Evolutionary conservation across 2,113 vertebrate genomes (phyloP), one percentile per base, ranked within the genome.

Genomic region (Zeus faber): DNA sequence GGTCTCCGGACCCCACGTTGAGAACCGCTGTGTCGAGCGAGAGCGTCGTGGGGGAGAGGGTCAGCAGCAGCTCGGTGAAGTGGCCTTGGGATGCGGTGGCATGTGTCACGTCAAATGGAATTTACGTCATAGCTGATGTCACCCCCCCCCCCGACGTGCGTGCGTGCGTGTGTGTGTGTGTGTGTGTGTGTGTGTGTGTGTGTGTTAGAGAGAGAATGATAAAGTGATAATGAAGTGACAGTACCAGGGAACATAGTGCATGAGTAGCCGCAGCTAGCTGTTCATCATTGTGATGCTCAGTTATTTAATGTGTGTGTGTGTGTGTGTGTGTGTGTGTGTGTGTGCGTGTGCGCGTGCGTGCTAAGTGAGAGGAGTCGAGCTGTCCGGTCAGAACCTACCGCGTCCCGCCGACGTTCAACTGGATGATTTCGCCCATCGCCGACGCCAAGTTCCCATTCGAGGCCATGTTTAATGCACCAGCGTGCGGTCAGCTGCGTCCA

Each of bases 341-440:
- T n/a, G n/a, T n/a, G 31, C 31, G 8, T 33, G 27, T 5, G 4
- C 4, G 27, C 27, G 13, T 37, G 33, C 5, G 13, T n/a, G n/a
- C 60, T 46, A 25, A 48, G 35, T 16, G 20, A 41, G 14, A 49
- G 23, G 8, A 27, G 24, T 49, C 43, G 44, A 21, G 27, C 4
- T 9, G 27, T 5, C 27, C 27, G 27, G 4, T 29, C 27, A 29
- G 4, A 41, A 3, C 81, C 70, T 79, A 97, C 95, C 94, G 89
- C 53, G 93, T 96, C 29, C 95, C 95, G 14, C 95, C 95, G 62
- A 98, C 95, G 74, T 98, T 97, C 11, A 98, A 79, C 87, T 97
- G 94, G 70, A 96, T 92, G 70, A 98, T 98, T 77, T 98, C 95
- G 43, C 93, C 94, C 72, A 91, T 90, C 40, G 89, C 92, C 2